Evolutionary conservation across 2,888 invertebrate genomes (phyloP), one percentile per base, ranked within the genome.

Genomic region (Micropterix aruncella): DNA sequence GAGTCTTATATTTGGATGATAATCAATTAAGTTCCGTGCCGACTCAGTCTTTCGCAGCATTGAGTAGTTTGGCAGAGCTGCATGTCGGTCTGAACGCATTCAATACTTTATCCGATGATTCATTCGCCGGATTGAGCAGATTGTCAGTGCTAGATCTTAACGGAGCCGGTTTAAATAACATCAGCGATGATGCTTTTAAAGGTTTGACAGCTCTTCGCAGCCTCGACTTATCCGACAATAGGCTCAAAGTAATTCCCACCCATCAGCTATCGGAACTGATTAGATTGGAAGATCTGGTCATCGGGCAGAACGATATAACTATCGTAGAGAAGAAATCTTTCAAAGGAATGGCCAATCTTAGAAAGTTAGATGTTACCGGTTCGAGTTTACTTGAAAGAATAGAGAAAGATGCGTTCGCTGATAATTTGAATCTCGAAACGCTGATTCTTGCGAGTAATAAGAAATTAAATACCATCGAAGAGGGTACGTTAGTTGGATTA

Each of bases 11-110:
- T 60, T 66, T 91, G 49, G 89, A 91, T 56, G 89, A 90, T 59
- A 91, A 91, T 60, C 82, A 84, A 48, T 61, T 91, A 48, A 83
- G 77, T 52, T 71, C 77, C 2, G 81, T 91, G 43, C 90, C 90
- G 15, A 83, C 85, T 1, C 63, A 75, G 15, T 78, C 84, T 1
- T 80, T 89, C 55, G 73, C 79, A 17, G 74, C 83, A 2, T 63
- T 90, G 54, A 82, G 81, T 45, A 81, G 83, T 52, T 69, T 91
- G 46, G 90, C 89, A 2, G 91, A 91, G 60, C 66, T 91, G 9
- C 88, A 86, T 56, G 77, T 91, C 37, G 90, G 90, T 9, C 74
- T 86, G 49, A 91, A 91, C 58, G 84, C 80, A 0, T 89, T 91
- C 58, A 77, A 82, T 14, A 72, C 73, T 43, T 67, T 91, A 46